Evolutionary conservation across 1,140 invertebrate species (phyloP).

Genomic region (Ctenoplectra terminalis): DNA sequence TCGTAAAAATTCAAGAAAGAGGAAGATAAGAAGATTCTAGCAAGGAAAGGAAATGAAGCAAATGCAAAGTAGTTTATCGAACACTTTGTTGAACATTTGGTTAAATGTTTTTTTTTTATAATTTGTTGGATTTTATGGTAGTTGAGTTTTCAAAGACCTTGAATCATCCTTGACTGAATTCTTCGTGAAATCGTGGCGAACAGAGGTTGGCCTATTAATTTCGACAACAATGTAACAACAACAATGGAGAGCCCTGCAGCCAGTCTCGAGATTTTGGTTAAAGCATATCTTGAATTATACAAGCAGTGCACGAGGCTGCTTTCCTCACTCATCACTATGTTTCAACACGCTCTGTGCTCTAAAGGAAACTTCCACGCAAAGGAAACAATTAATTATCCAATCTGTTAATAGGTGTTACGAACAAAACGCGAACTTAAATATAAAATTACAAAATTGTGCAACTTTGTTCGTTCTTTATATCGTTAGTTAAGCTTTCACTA

Average conservation of each 20-base stretch:
- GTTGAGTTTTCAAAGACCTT: neutral
- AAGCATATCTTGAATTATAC: slow-evolving; percentile 58
- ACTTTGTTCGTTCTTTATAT: neutral
- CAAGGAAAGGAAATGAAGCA: neutral
- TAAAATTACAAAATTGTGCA: neutral
- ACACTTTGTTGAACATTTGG: no score
- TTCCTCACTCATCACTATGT: slow-evolving; percentile 37
- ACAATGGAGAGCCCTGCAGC: slow-evolving; percentile 49
- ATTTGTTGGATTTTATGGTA: neutral
- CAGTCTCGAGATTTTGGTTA: slow-evolving; percentile 51
- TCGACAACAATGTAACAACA: slow-evolving; percentile 59
- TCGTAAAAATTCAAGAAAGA: no score
- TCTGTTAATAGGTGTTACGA: neutral
- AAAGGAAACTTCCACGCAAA: slow-evolving; percentile 24
- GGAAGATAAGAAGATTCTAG: neutral
- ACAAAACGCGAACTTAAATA: neutral
- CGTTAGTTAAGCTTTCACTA: no score
- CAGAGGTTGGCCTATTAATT: slow-evolving; percentile 50
- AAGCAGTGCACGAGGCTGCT: slow-evolving; percentile 43
- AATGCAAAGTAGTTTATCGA: no score
- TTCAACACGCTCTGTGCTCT: slow-evolving; percentile 8
- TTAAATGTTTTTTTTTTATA: neutral
- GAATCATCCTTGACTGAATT: neutral
- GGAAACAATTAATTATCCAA: slow-evolving; percentile 24
- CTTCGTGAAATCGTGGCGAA: slow-evolving; percentile 42